Conservation (phyloP, 2,113 vertebrate genomes). For the Etheostoma spectabile region DNA sequence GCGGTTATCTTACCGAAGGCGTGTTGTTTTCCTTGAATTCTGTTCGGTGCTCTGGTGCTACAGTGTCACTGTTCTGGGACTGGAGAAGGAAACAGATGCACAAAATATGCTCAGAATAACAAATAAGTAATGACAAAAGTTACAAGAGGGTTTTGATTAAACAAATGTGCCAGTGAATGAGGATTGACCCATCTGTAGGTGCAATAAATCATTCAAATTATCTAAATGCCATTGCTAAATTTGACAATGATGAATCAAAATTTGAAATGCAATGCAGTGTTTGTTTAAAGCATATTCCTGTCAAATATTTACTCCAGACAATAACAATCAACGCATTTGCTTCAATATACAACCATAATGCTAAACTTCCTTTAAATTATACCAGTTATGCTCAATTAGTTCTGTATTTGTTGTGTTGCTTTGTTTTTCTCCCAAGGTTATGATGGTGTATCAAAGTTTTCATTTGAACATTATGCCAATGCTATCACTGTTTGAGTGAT, state of each 20-base stretch:
- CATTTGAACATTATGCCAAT: neutral
- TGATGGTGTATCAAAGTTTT: neutral
- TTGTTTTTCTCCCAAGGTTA: neutral
- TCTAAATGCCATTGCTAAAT: neutral
- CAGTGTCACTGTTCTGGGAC: constrained; percentile 27
- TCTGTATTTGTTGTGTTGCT: neutral
- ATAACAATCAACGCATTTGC: neutral
- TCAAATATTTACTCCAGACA: neutral
- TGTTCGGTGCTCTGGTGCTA: neutral
- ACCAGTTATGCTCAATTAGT: neutral
- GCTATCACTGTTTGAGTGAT: neutral
- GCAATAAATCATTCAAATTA: neutral
- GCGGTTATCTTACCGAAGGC: constrained; percentile 47
- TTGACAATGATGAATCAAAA: neutral
- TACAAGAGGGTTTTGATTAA: neutral
- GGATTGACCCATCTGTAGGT: neutral
- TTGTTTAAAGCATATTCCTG: neutral
- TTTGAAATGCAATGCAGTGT: neutral
- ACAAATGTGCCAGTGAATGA: neutral
- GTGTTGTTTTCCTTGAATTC: neutral
- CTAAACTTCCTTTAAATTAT: neutral
- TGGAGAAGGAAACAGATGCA: constrained; percentile 46
- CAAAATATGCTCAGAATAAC: constrained; percentile 27
- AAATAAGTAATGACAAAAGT: neutral
- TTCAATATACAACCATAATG: neutral